Evolutionary conservation across 2,888 invertebrate genomes (phyloP), one percentile per base, ranked within the genome.

Genomic region (Glaucopsyche alexis): DNA sequence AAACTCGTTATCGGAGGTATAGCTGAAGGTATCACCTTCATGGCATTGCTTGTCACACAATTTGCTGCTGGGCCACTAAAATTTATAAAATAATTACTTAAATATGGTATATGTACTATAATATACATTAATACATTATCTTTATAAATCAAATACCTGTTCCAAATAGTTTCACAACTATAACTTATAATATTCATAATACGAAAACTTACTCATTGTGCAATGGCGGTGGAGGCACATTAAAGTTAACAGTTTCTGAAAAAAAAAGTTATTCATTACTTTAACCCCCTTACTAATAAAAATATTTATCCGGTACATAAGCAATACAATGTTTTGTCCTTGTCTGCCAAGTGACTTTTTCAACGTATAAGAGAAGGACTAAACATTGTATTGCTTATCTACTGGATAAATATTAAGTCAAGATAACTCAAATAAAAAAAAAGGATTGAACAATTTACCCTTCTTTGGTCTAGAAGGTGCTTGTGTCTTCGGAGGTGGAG

Each of bases 401-500:
- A n/a, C n/a, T n/a, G n/a, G n/a, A n/a, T n/a, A n/a, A n/a, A n/a
- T 40, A 40, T 5, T 13, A 14, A 38, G 19, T 14, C 14, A 13
- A n/a, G 3, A 50, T 19, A 29, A 50, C 52, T 50, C 14, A 0
- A 7, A 70, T 2, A 3, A 71, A 71, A 38, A 8, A n/a, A 66
- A 42, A 8, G n/a, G 2, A 42, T 16, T 60, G 9, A 11, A 67
- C 29, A n/a, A 19, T 45, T 45, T 67, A 67, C 67, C 50, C 16
- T 71, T 50, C 2, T 71, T 52, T 16, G n/a, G 9, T 7, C n/a
- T 55, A 29, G 29, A 11, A 14, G 29, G 7, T n/a, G 9, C 65
- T 49, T 64, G 50, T 45, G 19, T 16, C 16, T 16, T 16, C 45
- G 71, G 72, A 52, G 75, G 69, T 5, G 82, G 81, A 11, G 81